These are phyloP conservation scores for Scaptomyza montana DNA, from an alignment of 1,140 invertebrate species.

Conservation along the genomic window DNA sequence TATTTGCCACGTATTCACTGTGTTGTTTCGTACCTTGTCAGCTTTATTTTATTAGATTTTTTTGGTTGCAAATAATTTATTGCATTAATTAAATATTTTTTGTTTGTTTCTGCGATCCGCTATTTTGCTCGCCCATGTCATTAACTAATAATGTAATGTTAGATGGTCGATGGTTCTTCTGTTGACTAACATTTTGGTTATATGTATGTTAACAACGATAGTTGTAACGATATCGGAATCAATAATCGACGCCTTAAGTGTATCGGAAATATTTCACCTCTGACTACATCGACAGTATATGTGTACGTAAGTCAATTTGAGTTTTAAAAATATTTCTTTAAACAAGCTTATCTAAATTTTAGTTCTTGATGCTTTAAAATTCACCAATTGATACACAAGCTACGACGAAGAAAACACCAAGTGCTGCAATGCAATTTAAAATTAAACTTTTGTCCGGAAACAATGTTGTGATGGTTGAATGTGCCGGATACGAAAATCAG, in stretches of 20 bases:
- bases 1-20: constrained; percentile 34
- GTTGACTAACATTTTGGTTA: constrained; percentile 6
- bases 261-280: constrained; percentile 14
- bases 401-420: constrained; percentile 31
- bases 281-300: background rate
- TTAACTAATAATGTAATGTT: no score
- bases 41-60: constrained; percentile 18
- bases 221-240: background rate
- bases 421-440: constrained; percentile 27
- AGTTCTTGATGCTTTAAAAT: constrained; percentile 1
- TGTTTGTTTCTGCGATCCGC: constrained; percentile 26
- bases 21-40: constrained; percentile 30
- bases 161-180: background rate
- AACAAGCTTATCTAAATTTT: constrained; percentile 12
- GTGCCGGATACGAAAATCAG: constrained; percentile 59
- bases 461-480: constrained; percentile 68
- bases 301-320: background rate
- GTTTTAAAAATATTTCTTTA: constrained; percentile 4
- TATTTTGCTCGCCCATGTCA: background rate
- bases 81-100: constrained; percentile 27
- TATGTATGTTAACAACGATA: background rate
- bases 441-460: constrained; percentile 68
- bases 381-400: constrained; percentile 2
- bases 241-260: background rate
- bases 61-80: constrained; percentile 34